A percentile compares a stretch with the other conserved stretches of the same genome.
Conservation (phyloP, 2,797 vertebrate genomes). For the Lophius americanus region DNA sequence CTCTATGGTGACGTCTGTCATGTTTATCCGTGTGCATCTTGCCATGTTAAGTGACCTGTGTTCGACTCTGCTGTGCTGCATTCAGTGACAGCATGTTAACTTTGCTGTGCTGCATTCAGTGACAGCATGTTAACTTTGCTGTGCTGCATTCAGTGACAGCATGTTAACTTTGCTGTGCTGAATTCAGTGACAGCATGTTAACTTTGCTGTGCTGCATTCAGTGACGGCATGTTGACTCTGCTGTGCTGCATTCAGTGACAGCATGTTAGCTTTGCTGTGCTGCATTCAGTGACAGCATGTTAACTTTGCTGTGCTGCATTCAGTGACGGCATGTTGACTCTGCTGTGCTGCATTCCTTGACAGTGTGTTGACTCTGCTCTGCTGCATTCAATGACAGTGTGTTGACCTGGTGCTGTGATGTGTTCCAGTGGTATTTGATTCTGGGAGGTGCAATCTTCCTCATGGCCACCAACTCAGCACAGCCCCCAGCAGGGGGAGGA, state of each 20-base stretch:
- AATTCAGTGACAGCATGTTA: slow-evolving; percentile 63
- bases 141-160: slow-evolving; percentile 37
- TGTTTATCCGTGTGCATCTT: too few relatives aligned
- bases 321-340: too few relatives aligned
- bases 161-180: slow-evolving; percentile 31
- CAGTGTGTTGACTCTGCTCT: slow-evolving; percentile 29
- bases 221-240: not conserved
- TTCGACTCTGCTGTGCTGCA: too few relatives aligned
- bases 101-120: too few relatives aligned
- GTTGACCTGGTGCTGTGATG: slow-evolving; percentile 80
- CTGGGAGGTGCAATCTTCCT: slow-evolving; percentile 94
- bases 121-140: not conserved
- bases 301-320: too few relatives aligned
- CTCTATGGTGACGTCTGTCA: not conserved
- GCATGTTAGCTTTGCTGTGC: too few relatives aligned
- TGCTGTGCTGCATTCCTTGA: slow-evolving; percentile 35
- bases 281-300: too few relatives aligned
- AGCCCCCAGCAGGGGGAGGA: slow-evolving; percentile 86
- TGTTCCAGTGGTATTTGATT: slow-evolving; percentile 96
- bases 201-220: slow-evolving; percentile 64
- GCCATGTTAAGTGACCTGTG: too few relatives aligned
- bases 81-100: too few relatives aligned
- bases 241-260: slow-evolving; percentile 36
- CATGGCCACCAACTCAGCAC: slow-evolving; percentile 88
- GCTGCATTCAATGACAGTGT: slow-evolving; percentile 52